Percentiles rank a stretch among this genome's conserved stretches.
phyloP scores from a whole-genome alignment of 2,113 vertebrate species.

The Calidris pygmaea region DNA sequence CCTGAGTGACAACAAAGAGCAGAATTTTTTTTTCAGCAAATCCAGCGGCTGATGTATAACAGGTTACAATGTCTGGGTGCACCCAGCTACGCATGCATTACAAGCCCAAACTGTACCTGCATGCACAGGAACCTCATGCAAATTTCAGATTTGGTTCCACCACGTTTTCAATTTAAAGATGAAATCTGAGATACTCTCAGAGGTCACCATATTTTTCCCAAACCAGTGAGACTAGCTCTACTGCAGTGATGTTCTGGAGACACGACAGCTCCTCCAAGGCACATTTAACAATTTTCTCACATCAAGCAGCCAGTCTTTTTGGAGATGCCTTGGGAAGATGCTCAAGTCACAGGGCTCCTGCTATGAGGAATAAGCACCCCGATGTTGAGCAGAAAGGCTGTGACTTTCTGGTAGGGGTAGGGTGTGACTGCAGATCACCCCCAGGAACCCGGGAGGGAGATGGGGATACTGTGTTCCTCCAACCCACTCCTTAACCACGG shows the following conservation, averaged over 20 bases:
- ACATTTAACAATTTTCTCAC: neutral
- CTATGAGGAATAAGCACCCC: neutral
- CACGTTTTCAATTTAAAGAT: neutral
- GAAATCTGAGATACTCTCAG: neutral
- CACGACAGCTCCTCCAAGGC: neutral
- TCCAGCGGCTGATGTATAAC: neutral
- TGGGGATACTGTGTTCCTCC: neutral
- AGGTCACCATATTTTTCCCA: neutral
- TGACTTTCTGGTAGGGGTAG: no score
- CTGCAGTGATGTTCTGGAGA: neutral
- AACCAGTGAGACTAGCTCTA: neutral
- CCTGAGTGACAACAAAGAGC: neutral
- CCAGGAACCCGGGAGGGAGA: neutral
- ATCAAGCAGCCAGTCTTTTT: neutral
- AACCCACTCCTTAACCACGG: neutral
- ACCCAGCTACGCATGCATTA: neutral
- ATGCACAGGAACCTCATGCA: neutral
- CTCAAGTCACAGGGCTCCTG: neutral
- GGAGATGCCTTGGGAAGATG: slow-evolving; percentile 12
- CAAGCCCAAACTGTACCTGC: neutral
- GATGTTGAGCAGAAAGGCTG: neutral
- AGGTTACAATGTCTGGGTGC: accelerated
- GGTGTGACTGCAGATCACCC: neutral
- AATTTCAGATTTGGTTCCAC: neutral
- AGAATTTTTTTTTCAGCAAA: neutral